Base-by-base conservation (phyloP, 2,888 invertebrate species). In the Heteropelma amictum region DNA sequence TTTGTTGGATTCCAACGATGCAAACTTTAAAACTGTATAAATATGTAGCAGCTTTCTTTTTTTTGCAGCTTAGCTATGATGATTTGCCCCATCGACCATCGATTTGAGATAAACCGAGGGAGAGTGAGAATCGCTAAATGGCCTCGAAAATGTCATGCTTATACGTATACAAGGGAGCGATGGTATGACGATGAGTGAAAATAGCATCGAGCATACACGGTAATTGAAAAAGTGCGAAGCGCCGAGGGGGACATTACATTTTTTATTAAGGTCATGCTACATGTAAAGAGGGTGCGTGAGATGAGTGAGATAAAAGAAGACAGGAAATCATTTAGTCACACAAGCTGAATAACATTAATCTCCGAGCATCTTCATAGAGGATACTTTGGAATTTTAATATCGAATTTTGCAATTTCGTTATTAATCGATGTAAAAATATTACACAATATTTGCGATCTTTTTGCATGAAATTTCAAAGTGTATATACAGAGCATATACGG, bases 271-370 rank as follows among this genome's bases (percentile, higher is more conserved):
- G 70, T 56, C 56, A n/a, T n/a, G 6, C 19, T 28, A 28, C 26
- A 61, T 53, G 61, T 23, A 14, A 23, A 23, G 17, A 74, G 75
- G 75, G 69, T 74, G 73, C 77, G n/a, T n/a, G 64, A 72, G 68
- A 12, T 26, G 14, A 21, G 23, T 38, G 35, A 47, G 33, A 19
- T n/a, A 40, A 26, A 10, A 23, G n/a, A 26, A 19, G 21, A 45
- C n/a, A n/a, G n/a, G 64, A 72, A 65, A 77, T 76, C 74, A 72
- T 38, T 58, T 23, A 33, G 72, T 68, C 73, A 77, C 79, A 80
- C 71, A 77, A 65, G 45, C 49, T 58, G 75, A 79, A 82, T 79
- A 79, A 78, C 77, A 81, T 78, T 76, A 81, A 81, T 78, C 79
- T 71, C 33, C 65, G 38, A 65, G 19, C 21, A 53, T 3, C 56